Conservation (phyloP, 53 echinoderm and acorn worm species). For the Mesocentrotus franciscanus region DNA sequence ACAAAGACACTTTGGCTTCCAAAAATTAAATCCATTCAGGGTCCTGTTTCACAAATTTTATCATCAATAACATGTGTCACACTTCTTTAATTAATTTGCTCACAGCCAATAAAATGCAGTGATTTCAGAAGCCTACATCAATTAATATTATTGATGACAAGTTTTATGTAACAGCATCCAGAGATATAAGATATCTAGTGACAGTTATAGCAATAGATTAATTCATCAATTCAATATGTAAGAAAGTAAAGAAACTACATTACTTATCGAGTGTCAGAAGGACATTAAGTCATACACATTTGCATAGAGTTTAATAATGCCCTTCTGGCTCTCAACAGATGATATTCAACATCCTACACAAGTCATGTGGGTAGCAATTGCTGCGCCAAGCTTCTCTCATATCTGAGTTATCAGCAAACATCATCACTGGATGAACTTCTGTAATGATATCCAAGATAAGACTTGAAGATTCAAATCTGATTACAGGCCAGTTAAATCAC, state of each 20-base stretch:
- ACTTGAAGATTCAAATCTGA: background rate
- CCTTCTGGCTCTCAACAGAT: too few species aligned
- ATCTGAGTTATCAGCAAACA: constrained; percentile 34
- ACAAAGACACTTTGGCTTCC: too few species aligned
- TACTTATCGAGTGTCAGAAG: too few species aligned
- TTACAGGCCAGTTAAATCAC: background rate
- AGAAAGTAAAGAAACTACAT: background rate
- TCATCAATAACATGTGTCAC: too few species aligned
- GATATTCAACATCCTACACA: constrained; percentile 4
- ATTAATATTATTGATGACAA: too few species aligned
- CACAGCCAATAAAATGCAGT: too few species aligned
- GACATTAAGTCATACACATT: too few species aligned
- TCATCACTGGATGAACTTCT: constrained; percentile 11
- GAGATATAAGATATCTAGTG: background rate
- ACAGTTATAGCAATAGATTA: background rate
- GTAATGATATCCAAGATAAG: constrained; percentile 15
- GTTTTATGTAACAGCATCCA: background rate
- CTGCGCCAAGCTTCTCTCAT: background rate
- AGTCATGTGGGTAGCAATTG: background rate
- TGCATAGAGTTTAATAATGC: too few species aligned
- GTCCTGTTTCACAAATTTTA: too few species aligned
- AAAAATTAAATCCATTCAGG: too few species aligned
- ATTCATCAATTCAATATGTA: background rate
- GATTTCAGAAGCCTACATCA: too few species aligned
- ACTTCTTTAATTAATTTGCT: too few species aligned